Conservation (phyloP, 2,888 invertebrate genomes). For the Apodemia zela region DNA sequence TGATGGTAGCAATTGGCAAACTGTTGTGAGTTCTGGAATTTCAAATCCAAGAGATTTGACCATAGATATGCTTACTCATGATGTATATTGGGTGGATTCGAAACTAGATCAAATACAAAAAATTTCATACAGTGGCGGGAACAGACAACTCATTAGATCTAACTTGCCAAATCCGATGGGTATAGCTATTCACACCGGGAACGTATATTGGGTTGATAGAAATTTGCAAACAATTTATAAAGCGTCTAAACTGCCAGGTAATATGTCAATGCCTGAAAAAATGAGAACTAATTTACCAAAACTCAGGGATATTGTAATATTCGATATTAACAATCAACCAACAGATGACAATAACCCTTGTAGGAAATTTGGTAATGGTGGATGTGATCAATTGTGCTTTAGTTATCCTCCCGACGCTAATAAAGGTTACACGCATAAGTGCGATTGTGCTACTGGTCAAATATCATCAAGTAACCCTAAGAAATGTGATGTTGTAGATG, state of each 20-base stretch:
- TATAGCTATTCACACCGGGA: conserved; percentile 90
- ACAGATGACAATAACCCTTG: conserved; percentile 91
- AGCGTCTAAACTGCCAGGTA: conserved; percentile 88
- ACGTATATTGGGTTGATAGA: conserved; percentile 97
- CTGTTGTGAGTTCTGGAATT: conserved; percentile 94
- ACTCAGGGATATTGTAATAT: conserved; percentile 94
- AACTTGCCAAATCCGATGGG: conserved; percentile 97
- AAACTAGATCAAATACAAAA: conserved; percentile 96
- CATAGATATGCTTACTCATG: conserved; percentile 95
- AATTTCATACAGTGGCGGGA: conserved; percentile 90
- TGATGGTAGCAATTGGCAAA: conserved; percentile 92
- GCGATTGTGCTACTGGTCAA: conserved; percentile 96
- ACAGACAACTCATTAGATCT: conserved; percentile 89
- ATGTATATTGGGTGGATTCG: conserved; percentile 98
- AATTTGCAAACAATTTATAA: conserved; percentile 92
- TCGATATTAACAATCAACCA: conserved; percentile 93
- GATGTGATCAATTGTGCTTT: conserved; percentile 97
- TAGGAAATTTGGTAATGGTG: conserved; percentile 86
- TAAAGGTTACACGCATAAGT: conserved; percentile 82
- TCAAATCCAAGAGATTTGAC: conserved; percentile 94
- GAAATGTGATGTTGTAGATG: conserved; percentile 90
- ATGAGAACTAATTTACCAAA: conserved; percentile 91
- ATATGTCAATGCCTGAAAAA: conserved; percentile 84
- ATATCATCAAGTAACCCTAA: conserved; percentile 82
- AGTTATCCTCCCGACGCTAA: conserved; percentile 87